Percentiles rank a stretch among this genome's conserved stretches.
Conservation (phyloP, 2,113 vertebrate species). For the Thomomys bottae region DNA sequence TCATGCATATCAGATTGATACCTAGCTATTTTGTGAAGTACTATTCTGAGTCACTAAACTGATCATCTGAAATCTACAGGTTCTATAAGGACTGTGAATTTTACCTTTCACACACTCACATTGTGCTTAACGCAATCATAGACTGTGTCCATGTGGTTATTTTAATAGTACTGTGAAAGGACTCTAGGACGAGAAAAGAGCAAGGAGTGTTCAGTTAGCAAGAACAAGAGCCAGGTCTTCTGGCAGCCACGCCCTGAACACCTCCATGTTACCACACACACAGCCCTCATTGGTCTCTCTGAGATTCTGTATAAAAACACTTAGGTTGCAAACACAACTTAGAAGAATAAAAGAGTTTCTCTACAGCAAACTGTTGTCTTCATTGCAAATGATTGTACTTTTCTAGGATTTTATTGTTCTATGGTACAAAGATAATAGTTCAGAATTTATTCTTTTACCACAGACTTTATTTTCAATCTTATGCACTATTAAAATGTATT, state of each 20-base stretch:
- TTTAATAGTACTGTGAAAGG: neutral
- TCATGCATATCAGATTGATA: neutral
- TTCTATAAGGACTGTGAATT: neutral
- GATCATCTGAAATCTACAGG: neutral
- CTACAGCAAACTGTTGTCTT: neutral
- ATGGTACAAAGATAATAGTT: neutral
- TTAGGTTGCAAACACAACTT: neutral
- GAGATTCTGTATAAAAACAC: neutral
- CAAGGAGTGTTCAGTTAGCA: neutral
- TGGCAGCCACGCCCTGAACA: neutral
- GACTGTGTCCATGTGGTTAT: neutral
- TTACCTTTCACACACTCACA: neutral
- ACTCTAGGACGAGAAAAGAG: neutral
- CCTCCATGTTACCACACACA: neutral
- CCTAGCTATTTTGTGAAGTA: neutral
- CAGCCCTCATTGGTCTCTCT: neutral
- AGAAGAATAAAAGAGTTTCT: neutral
- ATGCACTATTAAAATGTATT: neutral
- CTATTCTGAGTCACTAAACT: neutral
- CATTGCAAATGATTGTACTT: neutral
- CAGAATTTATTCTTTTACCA: constrained; percentile 1
- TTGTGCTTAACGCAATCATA: neutral
- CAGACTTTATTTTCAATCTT: neutral
- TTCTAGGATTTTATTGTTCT: constrained; percentile 30
- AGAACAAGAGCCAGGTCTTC: neutral